Evolutionary conservation across 2,888 invertebrate genomes (phyloP).

Genomic region (Leucoptera coffeella): DNA sequence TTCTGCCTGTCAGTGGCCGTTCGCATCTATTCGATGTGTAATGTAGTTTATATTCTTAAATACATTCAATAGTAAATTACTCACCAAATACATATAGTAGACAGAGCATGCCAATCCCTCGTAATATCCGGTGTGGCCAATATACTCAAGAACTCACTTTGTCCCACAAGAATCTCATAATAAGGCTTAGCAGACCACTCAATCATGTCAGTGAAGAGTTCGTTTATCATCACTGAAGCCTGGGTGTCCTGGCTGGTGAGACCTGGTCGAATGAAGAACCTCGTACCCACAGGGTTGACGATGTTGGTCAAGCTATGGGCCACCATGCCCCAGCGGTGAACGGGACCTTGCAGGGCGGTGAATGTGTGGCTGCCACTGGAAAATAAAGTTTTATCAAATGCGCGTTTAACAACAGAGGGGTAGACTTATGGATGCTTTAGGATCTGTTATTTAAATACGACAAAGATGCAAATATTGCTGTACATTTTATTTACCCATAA

Average conservation of each 20-base stretch:
- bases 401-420: too few relatives aligned
- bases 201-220: slow-evolving; percentile 16
- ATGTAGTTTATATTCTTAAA: not conserved
- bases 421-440: too few relatives aligned
- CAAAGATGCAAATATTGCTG: too few relatives aligned
- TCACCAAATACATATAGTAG: slow-evolving; percentile 35
- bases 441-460: too few relatives aligned
- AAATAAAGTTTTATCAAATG: too few relatives aligned
- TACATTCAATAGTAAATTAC: slow-evolving; percentile 10
- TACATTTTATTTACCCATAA: too few relatives aligned
- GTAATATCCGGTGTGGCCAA: slow-evolving; percentile 27
- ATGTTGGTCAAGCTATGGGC: slow-evolving; percentile 24
- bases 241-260: slow-evolving; percentile 15
- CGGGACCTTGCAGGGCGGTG: slow-evolving; percentile 16
- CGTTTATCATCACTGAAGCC: slow-evolving; percentile 21
- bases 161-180: slow-evolving; percentile 18
- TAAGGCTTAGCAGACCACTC: slow-evolving; percentile 26
- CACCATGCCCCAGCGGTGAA: slow-evolving; percentile 27
- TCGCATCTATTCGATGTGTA: too few relatives aligned
- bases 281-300: slow-evolving; percentile 19
- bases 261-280: slow-evolving; percentile 16
- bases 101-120: slow-evolving; percentile 26
- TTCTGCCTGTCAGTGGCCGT: too few relatives aligned
- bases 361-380: slow-evolving; percentile 15
- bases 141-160: slow-evolving; percentile 20